phyloP scores from a whole-genome alignment of 2,797 vertebrate species.

The Tokudaia muenninki region DNA sequence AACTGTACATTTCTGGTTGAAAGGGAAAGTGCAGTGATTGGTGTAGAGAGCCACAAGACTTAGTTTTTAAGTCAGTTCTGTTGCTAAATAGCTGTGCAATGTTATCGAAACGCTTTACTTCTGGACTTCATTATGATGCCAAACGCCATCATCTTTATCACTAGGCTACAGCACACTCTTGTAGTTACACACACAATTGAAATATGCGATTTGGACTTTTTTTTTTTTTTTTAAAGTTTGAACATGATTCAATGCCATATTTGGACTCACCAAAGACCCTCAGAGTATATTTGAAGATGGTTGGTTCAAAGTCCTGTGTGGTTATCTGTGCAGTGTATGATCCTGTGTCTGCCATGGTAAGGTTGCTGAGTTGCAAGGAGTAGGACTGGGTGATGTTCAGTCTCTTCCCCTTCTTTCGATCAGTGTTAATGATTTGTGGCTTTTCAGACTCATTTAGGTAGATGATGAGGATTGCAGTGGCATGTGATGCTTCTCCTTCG shows the following conservation, averaged over 20 bases:
- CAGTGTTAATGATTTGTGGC: fast-evolving
- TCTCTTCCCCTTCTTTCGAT: not conserved
- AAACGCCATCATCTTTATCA: not conserved
- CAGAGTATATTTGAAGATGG: not conserved
- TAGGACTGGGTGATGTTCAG: not conserved
- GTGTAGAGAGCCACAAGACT: not conserved
- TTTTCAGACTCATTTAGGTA: fast-evolving
- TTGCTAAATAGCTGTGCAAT: not conserved
- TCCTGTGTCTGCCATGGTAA: constrained; percentile 49
- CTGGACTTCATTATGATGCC: not conserved
- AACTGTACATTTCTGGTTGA: not conserved
- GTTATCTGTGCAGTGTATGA: not conserved
- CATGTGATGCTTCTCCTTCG: fast-evolving
- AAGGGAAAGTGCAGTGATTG: not conserved
- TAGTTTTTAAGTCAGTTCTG: not conserved
- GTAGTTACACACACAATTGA: not conserved
- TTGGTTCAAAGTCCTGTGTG: fast-evolving
- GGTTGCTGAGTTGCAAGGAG: constrained; percentile 66
- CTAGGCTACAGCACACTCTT: not conserved
- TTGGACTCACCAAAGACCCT: constrained; percentile 78
- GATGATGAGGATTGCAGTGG: not conserved
- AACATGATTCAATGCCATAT: not conserved
- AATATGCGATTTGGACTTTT: not conserved
- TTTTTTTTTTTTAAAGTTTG: not conserved
- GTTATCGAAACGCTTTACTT: not conserved